Evolutionary conservation across 2,113 vertebrate genomes (phyloP).

Genomic region (Hypomesus transpacificus): DNA sequence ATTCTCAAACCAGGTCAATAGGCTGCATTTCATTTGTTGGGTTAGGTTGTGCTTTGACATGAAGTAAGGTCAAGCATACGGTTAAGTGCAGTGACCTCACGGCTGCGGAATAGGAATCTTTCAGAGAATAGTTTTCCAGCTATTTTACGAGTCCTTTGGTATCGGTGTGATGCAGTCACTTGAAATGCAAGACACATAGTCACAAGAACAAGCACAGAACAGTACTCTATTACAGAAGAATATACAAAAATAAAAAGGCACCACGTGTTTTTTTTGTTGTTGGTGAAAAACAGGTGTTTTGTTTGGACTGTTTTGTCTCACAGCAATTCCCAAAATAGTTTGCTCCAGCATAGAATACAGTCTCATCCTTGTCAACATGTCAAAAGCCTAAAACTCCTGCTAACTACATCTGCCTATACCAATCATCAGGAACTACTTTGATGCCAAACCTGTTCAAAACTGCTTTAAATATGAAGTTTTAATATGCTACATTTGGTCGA

Average conservation of each 20-base stretch:
- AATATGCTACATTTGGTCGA: slow-evolving; percentile 56
- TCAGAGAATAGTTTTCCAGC: background rate
- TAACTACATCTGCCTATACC: background rate
- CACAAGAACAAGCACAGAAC: slow-evolving; percentile 54
- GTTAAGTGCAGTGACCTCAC: slow-evolving; percentile 13
- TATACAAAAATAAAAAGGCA: slow-evolving; percentile 69
- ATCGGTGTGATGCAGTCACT: slow-evolving; percentile 40
- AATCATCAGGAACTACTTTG: slow-evolving; percentile 19
- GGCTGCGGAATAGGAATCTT: slow-evolving; percentile 13
- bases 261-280: slow-evolving; percentile 44
- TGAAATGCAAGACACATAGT: slow-evolving; percentile 43
- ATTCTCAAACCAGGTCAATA: background rate
- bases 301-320: slow-evolving; percentile 46
- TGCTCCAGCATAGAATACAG: slow-evolving; percentile 32
- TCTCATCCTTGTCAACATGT: slow-evolving; percentile 3
- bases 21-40: slow-evolving; percentile 25
- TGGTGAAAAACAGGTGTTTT: slow-evolving; percentile 29
- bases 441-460: slow-evolving; percentile 22
- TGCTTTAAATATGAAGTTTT: slow-evolving; percentile 53
- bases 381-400: slow-evolving; percentile 45
- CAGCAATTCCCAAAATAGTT: slow-evolving; percentile 25
- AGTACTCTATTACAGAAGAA: slow-evolving; percentile 44
- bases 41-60: slow-evolving; percentile 43
- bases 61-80: slow-evolving; percentile 38
- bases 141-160: slow-evolving; percentile 30